phyloP scores from a whole-genome alignment of 2,797 vertebrate species.

The Furcifer pardalis region DNA sequence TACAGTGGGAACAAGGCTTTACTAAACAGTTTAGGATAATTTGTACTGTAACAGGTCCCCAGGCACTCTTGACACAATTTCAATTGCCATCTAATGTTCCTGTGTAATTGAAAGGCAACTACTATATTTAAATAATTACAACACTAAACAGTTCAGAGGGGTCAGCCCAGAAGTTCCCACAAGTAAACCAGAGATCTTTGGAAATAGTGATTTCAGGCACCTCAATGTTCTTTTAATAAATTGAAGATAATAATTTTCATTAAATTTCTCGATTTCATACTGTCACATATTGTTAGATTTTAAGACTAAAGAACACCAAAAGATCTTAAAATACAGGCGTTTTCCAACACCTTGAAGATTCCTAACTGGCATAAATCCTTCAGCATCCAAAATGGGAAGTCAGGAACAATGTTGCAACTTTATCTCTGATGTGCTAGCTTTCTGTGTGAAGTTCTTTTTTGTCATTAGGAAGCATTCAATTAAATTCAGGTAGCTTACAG shows the following conservation, averaged over 20 bases:
- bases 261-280: neutral
- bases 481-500: too few species aligned
- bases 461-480: neutral
- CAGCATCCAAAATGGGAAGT: neutral
- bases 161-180: conserved; percentile 66
- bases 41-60: conserved; percentile 72
- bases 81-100: conserved; percentile 71
- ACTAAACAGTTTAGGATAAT: conserved; percentile 72
- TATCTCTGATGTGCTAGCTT: neutral
- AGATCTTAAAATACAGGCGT: neutral
- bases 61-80: conserved; percentile 72
- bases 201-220: conserved; percentile 49
- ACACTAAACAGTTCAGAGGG: conserved; percentile 64
- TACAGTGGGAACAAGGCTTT: conserved; percentile 68
- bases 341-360: neutral
- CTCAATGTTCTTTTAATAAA: conserved; percentile 4
- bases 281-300: conserved; percentile 13
- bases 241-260: neutral
- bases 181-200: conserved; percentile 60
- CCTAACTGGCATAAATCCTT: neutral
- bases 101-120: conserved; percentile 70
- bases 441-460: neutral
- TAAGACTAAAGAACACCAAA: neutral
- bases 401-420: neutral
- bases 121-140: conserved; percentile 67